Evolutionary conservation across 37 sponge, comb jelly and placozoan genomes (phyloP).

Genomic region (Dysidea cf. avara): DNA sequence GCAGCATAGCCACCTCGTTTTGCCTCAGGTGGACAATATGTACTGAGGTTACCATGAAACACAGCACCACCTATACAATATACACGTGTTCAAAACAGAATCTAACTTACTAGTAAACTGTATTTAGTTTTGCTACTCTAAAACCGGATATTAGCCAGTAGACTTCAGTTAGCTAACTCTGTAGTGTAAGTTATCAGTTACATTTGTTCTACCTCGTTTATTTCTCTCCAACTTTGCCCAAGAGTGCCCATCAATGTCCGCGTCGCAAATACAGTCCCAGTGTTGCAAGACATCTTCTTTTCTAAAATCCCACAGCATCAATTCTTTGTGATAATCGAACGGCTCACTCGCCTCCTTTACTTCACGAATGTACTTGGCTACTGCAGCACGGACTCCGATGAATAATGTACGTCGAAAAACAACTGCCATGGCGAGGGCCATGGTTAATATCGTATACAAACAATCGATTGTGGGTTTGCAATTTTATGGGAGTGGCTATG

Average conservation of each 20-base stretch:
- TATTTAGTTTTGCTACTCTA: no score
- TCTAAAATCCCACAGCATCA: constrained; percentile 76
- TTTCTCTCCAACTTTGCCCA: constrained; percentile 46
- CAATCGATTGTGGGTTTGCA: no score
- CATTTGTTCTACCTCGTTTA: constrained; percentile 40
- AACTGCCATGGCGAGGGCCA: no score
- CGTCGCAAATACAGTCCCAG: constrained; percentile 81
- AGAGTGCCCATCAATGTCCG: constrained; percentile 63
- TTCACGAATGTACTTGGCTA: constrained; percentile 38
- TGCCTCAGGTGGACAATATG: constrained; percentile 29
- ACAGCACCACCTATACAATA: constrained; percentile 32
- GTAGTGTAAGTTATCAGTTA: not conserved
- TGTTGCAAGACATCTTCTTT: constrained; percentile 30
- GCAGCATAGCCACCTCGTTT: constrained; percentile 82
- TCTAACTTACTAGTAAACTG: no score
- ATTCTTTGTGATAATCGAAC: constrained; percentile 14
- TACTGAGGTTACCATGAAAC: constrained; percentile 72
- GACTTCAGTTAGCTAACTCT: no score
- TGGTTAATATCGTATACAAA: no score
- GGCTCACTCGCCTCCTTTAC: constrained; percentile 31
- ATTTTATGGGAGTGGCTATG: no score
- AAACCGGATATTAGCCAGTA: no score
- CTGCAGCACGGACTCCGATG: not conserved
- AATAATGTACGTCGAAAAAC: no score
- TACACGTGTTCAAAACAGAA: not conserved